Conservation (phyloP, 2,888 invertebrate species). For the Cheilosia variabilis region DNA sequence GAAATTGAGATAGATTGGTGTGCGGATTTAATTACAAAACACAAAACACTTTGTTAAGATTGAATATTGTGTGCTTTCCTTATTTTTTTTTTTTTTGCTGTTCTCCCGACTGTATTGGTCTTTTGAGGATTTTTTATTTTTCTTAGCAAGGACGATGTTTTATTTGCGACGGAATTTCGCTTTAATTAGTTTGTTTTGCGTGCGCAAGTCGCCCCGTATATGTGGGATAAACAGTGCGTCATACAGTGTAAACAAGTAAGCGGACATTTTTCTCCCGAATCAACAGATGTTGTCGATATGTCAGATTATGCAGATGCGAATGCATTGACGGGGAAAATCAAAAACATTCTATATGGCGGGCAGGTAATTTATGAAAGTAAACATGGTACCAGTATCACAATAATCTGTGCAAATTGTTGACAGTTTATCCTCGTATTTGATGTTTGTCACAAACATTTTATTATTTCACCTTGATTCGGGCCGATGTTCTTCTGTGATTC, state of each 20-base stretch:
- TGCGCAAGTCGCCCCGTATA: neutral
- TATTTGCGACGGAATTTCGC: neutral
- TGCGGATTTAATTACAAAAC: slow-evolving; percentile 62
- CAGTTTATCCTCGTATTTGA: neutral
- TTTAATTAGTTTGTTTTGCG: slow-evolving; percentile 53
- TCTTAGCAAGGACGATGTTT: slow-evolving; percentile 35
- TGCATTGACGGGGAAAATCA: neutral
- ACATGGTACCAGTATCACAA: neutral
- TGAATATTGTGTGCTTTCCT: slow-evolving; percentile 26
- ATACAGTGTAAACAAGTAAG: too few species aligned
- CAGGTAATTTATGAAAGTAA: neutral
- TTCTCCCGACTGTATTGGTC: slow-evolving; percentile 9
- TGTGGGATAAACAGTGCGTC: too few species aligned
- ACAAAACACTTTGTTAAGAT: slow-evolving; percentile 50
- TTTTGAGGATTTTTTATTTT: slow-evolving; percentile 26
- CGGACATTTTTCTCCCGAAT: neutral
- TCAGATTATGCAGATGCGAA: neutral
- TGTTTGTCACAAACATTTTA: neutral
- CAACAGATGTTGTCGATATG: neutral
- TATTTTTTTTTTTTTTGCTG: neutral
- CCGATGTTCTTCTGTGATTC: too few species aligned
- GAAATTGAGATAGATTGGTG: slow-evolving; percentile 72
- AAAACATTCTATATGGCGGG: neutral
- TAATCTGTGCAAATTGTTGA: neutral
- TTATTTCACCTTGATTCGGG: too few species aligned